Evolutionary conservation across 2,113 vertebrate species (phyloP), one percentile per base, ranked within the genome.

Genomic region (Gymnogyps californianus): DNA sequence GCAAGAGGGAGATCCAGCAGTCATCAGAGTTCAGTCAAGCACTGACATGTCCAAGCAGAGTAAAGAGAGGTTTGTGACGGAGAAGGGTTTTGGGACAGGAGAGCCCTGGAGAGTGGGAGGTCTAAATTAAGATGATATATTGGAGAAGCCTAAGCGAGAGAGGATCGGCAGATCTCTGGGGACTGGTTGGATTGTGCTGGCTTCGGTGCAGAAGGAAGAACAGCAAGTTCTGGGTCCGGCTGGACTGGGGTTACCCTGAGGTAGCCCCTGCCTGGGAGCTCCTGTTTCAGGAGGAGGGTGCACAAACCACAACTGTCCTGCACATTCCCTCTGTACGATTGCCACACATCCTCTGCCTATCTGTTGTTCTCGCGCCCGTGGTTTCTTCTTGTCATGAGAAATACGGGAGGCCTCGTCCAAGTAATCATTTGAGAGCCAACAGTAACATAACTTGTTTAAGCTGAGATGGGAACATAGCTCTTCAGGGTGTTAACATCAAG

Each of bases 361-460:
- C 40, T 4, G 2, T 16, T 49, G 16, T 83, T 90, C 34, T 82
- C 0, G 0, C 40, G 77, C 8, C 29, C 0, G 1, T 26, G 10
- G 12, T 40, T 71, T 20, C 13, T 66, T 47, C 25, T 62, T 64
- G 31, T 46, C 5, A 3, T 71, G 46, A 46, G 69, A 76, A 75
- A 24, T 32, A 42, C 4, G 4, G 51, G 28, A 40, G 22, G 13
- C 40, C 21, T 83, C 0, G 0, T 59, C 47, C 59, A 9, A 3
- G 8, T 61, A 36, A 38, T 38, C 4, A 11, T 75, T 38, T 38
- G 51, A 80, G 64, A 91, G 34, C 25, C 46, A n/a, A 11, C 42
- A 1, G 32, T 31, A 71, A 21, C 15, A 5, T 46, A 46, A 31
- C 1, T 2, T 40, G 14, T 52, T 93, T 65, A 59, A 93, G 47